Percentiles rank a stretch among this genome's conserved stretches.
phyloP scores from a whole-genome alignment of 2,113 vertebrate species.

The Calidris pugnax region DNA sequence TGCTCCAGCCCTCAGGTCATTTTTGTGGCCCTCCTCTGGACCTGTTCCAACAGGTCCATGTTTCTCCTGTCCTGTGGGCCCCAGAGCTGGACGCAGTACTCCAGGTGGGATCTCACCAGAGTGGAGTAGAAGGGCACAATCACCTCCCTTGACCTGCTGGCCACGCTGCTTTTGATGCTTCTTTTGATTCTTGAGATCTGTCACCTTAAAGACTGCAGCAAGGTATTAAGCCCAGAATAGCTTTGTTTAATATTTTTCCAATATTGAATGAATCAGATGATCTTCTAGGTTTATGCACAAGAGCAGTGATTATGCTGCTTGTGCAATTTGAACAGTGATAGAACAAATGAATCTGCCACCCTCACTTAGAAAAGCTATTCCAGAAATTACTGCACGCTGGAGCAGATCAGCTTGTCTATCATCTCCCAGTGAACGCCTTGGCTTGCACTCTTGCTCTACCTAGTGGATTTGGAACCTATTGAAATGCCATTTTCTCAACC shows the following conservation, averaged over 20 bases:
- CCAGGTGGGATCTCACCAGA: background rate
- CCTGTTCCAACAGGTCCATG: background rate
- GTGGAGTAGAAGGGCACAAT: background rate
- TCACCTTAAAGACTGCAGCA: background rate
- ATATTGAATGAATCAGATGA: background rate
- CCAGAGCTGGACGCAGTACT: background rate
- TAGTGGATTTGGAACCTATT: background rate
- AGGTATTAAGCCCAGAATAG: background rate
- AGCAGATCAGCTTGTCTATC: background rate
- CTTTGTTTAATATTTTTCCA: background rate
- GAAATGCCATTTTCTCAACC: background rate
- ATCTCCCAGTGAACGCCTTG: background rate
- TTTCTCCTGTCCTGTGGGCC: background rate
- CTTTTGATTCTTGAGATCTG: background rate
- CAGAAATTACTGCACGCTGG: background rate
- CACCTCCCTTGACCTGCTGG: background rate
- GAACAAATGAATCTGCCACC: background rate
- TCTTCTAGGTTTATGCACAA: background rate
- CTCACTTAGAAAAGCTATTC: background rate
- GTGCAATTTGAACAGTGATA: background rate
- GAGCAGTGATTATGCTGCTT: background rate
- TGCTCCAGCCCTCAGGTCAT: background rate
- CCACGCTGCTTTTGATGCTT: background rate
- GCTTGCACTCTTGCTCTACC: background rate
- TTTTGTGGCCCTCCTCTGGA: background rate